Evolutionary conservation across 2,113 vertebrate genomes (phyloP).

Genomic region (Crotalus helleri): DNA sequence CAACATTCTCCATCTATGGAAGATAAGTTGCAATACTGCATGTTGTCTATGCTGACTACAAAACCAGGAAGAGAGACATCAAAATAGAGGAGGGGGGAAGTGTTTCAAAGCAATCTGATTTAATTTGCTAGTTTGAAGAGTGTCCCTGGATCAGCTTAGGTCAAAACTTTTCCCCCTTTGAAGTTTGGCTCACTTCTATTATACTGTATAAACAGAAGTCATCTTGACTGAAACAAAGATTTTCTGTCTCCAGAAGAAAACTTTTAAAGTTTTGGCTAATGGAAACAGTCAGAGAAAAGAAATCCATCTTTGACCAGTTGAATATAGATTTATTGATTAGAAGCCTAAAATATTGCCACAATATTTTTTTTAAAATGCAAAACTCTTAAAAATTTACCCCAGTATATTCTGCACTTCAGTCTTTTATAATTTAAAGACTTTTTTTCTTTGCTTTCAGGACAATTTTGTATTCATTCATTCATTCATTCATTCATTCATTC

Average conservation of each 20-base stretch:
- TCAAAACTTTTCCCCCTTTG: not conserved
- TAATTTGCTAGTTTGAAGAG: not conserved
- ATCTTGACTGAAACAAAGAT: not conserved
- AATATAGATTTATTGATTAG: not conserved
- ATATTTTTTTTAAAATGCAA: not conserved
- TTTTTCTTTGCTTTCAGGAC: not conserved
- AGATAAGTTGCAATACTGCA: not conserved
- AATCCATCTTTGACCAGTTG: not conserved
- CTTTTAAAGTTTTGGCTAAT: not conserved
- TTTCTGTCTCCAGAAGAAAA: not conserved
- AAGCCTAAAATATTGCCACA: not conserved
- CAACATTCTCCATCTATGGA: not conserved
- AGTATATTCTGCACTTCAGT: not conserved
- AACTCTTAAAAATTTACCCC: not conserved
- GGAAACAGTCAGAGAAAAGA: not conserved
- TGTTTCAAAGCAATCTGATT: not conserved
- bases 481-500: too few species aligned
- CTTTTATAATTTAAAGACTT: conserved; percentile 5
- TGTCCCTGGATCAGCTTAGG: not conserved
- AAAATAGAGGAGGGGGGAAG: not conserved
- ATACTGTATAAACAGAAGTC: not conserved
- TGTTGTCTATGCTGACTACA: not conserved
- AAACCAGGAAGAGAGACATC: not conserved
- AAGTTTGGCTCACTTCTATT: not conserved
- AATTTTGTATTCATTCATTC: not conserved